A percentile compares a stretch with the other conserved stretches of the same genome.
Conservation (phyloP, 2,888 invertebrate species). For the Lasioglossum figueresi region DNA sequence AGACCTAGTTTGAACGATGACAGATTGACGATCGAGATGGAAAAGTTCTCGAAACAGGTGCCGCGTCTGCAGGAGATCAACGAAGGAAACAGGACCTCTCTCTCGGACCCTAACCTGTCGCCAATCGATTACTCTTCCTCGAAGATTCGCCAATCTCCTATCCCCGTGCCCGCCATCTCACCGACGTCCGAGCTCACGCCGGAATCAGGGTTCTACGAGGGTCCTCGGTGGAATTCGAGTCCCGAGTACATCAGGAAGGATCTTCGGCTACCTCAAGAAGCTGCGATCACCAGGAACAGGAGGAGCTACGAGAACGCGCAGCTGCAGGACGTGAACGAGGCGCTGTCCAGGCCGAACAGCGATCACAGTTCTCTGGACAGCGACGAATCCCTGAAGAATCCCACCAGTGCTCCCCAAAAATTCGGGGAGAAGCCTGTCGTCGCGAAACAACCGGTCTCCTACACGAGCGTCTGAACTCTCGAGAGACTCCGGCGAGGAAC, state of each 20-base stretch:
- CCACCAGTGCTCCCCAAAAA: constrained; percentile 15
- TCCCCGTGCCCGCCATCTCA: constrained; percentile 25
- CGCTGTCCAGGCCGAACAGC: constrained; percentile 64
- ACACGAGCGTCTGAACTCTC: constrained; percentile 73
- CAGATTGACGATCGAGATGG: constrained; percentile 51
- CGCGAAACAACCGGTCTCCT: constrained; percentile 69
- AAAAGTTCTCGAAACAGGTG: constrained; percentile 23
- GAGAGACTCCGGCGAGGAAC: not conserved
- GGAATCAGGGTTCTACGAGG: constrained; percentile 76
- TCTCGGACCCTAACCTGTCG: constrained; percentile 36
- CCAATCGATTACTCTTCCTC: constrained; percentile 29
- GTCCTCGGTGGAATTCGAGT: constrained; percentile 68
- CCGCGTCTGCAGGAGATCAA: constrained; percentile 19
- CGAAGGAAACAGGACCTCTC: constrained; percentile 8
- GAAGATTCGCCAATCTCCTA: constrained; percentile 8
- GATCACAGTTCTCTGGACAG: constrained; percentile 60
- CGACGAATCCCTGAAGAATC: constrained; percentile 47
- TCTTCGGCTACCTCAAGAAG: constrained; percentile 50
- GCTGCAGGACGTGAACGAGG: constrained; percentile 75
- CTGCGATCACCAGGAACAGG: constrained; percentile 69
- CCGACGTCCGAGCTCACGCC: constrained; percentile 70
- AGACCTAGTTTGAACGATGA: constrained; percentile 37
- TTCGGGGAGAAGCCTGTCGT: constrained; percentile 20
- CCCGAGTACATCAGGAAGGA: constrained; percentile 68
- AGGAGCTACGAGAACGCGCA: constrained; percentile 77